Conservation (phyloP, 30 jellyfish, hydroid and myxozoan genomes). For the Pseudorhiza aurosa region DNA sequence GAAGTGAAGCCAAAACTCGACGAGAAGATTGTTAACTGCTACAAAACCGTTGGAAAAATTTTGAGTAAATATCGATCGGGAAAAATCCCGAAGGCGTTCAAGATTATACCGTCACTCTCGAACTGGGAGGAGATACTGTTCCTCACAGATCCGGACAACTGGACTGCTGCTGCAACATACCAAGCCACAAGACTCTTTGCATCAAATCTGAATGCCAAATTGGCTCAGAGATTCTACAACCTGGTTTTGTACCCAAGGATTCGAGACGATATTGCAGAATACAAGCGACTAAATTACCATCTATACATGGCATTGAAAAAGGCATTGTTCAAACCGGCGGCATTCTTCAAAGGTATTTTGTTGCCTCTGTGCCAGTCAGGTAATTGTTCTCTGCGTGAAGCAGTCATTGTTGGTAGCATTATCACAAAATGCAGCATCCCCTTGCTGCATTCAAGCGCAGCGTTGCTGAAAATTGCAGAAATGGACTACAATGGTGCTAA, state of each 20-base stretch:
- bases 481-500: conserved; percentile 96
- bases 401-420: conserved; percentile 89
- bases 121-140: conserved; percentile 89
- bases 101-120: conserved; percentile 86
- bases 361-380: conserved; percentile 96
- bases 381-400: conserved; percentile 93
- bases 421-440: conserved; percentile 84
- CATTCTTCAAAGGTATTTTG: conserved; percentile 92
- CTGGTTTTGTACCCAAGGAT: conserved; percentile 91
- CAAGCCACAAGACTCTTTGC: conserved; percentile 93
- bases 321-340: conserved; percentile 95
- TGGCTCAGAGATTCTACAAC: conserved; percentile 92
- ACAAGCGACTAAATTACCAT: conserved; percentile 87
- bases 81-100: conserved; percentile 92
- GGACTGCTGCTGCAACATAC: conserved; percentile 98
- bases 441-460: conserved; percentile 91
- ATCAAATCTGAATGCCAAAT: conserved; percentile 82
- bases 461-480: conserved; percentile 89
- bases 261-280: conserved; percentile 94
- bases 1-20: conserved; percentile 52
- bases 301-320: conserved; percentile 90
- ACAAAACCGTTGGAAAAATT: conserved; percentile 90
- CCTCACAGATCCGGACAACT: conserved; percentile 89
- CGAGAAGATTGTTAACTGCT: conserved; percentile 53
- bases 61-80: conserved; percentile 93